Evolutionary conservation across 2,113 vertebrate genomes (phyloP).

Genomic region (Phrynosoma platyrhinos): DNA sequence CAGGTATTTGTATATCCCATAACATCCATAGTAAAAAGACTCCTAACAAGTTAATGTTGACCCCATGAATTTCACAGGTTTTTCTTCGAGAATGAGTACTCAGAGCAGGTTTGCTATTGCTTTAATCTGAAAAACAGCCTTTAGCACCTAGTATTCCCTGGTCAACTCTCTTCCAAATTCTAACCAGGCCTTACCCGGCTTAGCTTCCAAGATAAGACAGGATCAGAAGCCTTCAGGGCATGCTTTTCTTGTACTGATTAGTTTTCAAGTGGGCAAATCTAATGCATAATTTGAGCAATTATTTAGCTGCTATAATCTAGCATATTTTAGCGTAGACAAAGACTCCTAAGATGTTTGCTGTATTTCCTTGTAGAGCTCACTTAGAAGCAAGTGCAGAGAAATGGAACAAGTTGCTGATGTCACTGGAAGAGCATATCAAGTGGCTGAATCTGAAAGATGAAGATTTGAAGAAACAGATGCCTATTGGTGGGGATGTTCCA

Average conservation of each 20-base stretch:
- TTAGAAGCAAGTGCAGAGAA: conserved; percentile 95
- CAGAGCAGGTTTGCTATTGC: too few relatives aligned
- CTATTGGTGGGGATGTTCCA: conserved; percentile 92
- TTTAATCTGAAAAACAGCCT: too few relatives aligned
- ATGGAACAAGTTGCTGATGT: conserved; percentile 89
- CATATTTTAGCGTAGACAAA: not conserved
- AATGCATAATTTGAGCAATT: not conserved
- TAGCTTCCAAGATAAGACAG: too few relatives aligned
- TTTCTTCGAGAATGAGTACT: too few relatives aligned
- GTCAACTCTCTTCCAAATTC: too few relatives aligned
- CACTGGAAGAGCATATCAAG: conserved; percentile 92
- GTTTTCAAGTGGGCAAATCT: not conserved
- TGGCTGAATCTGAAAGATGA: conserved; percentile 96
- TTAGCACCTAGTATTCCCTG: too few relatives aligned
- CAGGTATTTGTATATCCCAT: not conserved
- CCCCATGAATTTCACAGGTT: too few relatives aligned
- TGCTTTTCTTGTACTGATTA: conserved; percentile 2
- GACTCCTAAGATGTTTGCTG: conserved; percentile 27
- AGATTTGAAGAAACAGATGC: conserved; percentile 95
- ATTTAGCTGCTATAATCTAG: not conserved
- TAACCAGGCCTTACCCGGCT: too few relatives aligned
- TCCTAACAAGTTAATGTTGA: too few relatives aligned
- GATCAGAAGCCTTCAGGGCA: not conserved
- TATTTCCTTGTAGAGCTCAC: conserved; percentile 82
- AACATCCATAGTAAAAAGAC: too few relatives aligned